phyloP scores from a whole-genome alignment of 2,888 invertebrate species.

The Darwinula stevensoni region DNA sequence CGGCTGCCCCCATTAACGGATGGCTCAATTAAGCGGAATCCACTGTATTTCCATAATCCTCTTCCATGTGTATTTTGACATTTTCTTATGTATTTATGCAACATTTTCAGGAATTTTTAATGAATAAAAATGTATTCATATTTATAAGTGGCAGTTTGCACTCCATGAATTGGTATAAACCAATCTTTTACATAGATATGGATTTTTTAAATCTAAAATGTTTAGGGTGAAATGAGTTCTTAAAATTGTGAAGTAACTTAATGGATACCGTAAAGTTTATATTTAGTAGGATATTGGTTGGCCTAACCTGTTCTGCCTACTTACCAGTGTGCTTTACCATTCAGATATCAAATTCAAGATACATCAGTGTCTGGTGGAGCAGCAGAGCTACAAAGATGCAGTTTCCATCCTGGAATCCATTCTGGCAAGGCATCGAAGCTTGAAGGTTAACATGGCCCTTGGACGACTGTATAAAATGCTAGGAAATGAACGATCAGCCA shows the following conservation, averaged over 20 bases:
- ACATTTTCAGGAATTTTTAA: too few relatives aligned
- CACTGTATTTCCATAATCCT: too few relatives aligned
- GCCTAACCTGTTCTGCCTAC: background rate
- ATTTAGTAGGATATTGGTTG: background rate
- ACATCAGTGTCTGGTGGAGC: slow-evolving; percentile 32
- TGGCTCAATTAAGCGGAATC: too few relatives aligned
- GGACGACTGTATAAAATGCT: slow-evolving; percentile 36
- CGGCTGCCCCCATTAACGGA: too few relatives aligned
- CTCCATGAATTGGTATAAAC: too few relatives aligned
- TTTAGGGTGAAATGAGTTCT: slow-evolving; percentile 5
- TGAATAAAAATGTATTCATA: too few relatives aligned
- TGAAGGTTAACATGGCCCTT: slow-evolving; percentile 43
- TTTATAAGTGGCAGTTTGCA: too few relatives aligned
- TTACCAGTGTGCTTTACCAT: slow-evolving; percentile 1
- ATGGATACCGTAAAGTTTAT: too few relatives aligned
- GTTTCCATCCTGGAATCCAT: slow-evolving; percentile 22
- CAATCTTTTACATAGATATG: too few relatives aligned
- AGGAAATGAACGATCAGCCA: slow-evolving; percentile 37
- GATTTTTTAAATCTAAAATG: slow-evolving; percentile 8
- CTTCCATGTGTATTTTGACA: too few relatives aligned
- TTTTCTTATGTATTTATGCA: too few relatives aligned
- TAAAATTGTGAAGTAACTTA: too few relatives aligned
- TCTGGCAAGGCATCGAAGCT: slow-evolving; percentile 31
- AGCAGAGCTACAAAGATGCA: slow-evolving; percentile 31
- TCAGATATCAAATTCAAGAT: slow-evolving; percentile 37